Evolutionary conservation across 2,113 vertebrate species (phyloP).

Genomic region (Mirza zaza): DNA sequence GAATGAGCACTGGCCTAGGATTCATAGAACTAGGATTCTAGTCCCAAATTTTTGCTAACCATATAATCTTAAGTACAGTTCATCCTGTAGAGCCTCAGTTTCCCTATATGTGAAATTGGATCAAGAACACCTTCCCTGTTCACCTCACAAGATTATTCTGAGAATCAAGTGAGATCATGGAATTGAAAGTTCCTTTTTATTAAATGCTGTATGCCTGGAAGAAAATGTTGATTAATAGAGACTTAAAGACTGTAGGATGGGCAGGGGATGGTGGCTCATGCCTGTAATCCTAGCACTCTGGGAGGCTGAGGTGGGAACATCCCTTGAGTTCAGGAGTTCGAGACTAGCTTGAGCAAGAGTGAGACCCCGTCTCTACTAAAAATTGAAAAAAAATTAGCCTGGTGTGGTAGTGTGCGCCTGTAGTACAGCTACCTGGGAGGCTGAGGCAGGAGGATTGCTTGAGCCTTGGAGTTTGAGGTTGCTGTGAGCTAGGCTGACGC

Average conservation of each 20-base stretch:
- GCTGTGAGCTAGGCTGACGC: no score
- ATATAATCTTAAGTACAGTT: background rate
- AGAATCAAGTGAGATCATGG: conserved; percentile 5
- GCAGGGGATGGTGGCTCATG: no score
- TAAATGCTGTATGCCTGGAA: background rate
- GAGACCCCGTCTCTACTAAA: no score
- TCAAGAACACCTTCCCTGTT: background rate
- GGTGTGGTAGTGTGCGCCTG: no score
- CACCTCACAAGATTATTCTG: background rate
- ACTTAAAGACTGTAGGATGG: background rate
- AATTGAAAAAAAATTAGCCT: no score
- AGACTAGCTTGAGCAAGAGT: no score
- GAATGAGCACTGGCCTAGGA: background rate
- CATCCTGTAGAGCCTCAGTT: background rate
- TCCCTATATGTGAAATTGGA: background rate
- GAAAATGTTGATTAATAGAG: background rate
- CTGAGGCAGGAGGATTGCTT: no score
- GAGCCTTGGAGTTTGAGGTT: no score
- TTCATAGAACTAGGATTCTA: background rate
- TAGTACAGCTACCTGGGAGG: no score
- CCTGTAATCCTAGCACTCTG: no score
- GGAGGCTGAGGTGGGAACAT: no score
- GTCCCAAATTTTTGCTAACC: background rate
- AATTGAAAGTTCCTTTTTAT: background rate
- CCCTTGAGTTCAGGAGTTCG: no score